Conservation (phyloP, 1,140 invertebrate species). For the Heliothis virescens region DNA sequence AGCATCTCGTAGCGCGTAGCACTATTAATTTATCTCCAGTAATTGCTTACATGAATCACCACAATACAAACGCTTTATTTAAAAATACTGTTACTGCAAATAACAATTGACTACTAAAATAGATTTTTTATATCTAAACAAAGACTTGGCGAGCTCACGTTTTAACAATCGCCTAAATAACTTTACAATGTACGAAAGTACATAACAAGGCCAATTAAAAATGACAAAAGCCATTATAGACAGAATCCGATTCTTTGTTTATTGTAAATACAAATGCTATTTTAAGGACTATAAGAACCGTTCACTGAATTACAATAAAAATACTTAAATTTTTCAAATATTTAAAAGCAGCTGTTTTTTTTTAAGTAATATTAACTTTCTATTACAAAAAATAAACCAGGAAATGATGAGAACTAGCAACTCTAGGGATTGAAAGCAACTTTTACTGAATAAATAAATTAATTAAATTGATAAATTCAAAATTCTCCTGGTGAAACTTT, state of each 20-base stretch:
- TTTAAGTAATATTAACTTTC: too few species aligned
- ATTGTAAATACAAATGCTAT: not conserved
- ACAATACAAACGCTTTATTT: not conserved
- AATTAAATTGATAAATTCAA: too few species aligned
- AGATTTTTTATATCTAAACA: not conserved
- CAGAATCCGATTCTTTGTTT: not conserved
- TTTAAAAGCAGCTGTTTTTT: too few species aligned
- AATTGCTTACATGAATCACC: not conserved
- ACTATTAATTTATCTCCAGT: not conserved
- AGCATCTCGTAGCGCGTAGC: slow-evolving; percentile 18
- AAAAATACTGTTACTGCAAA: not conserved
- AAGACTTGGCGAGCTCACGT: not conserved
- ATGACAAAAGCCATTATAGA: not conserved
- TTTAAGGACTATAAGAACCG: too few species aligned
- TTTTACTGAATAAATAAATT: too few species aligned
- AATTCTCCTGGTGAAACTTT: too few species aligned
- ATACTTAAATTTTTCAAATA: not conserved
- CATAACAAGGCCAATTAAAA: not conserved
- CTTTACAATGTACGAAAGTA: not conserved
- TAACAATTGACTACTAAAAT: not conserved
- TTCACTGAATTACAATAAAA: not conserved
- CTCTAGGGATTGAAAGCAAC: too few species aligned
- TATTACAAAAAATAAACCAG: too few species aligned
- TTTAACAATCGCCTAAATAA: not conserved
- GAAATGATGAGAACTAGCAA: too few species aligned